Base-by-base conservation (phyloP, 2,888 invertebrate species). In the Hedychridium roseum region DNA sequence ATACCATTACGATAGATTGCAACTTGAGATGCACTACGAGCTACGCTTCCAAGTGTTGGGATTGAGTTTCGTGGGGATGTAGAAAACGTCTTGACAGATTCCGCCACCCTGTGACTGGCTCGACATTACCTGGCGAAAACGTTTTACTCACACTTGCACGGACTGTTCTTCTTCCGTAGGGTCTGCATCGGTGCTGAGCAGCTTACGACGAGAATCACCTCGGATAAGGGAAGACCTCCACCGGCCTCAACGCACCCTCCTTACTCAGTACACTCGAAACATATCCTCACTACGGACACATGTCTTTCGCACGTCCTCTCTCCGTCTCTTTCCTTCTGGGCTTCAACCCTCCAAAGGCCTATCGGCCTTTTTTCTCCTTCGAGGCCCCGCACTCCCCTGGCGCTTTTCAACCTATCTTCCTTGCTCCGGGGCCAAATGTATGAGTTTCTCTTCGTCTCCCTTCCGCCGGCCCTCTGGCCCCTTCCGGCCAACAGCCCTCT, bases 141-240 rank as follows among this genome's bases (percentile, higher is more conserved):
- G n/a, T 34, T 16, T 52, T 80, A 92, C 92, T 93, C 85, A 93
- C 93, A 92, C 87, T 94, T 93, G 83, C 91, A 89, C 80, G 93
- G 93, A 84, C 93, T 93, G 79, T 92, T 92, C 86, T 91, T 92
- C 85, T 93, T 92, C 80, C 94, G 86, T 81, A 94, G 85, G 76
- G 93, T 93, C 88, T 94, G 93, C 93, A 94, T 93, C 60, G 71
- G 73, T 60, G 54, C 56, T 56, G 48, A 43, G 50, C 56, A 56
- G 48, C 43, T 46, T 52, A 58, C 61, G 48, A 21, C 20, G 37
- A 20, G 16, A 17, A 34, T 12, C n/a, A 34, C 4, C 11, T 17
- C 2, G 11, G 14, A 12, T 16, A 18, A 17, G 11, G 11, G 7
- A 17, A 7, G 5, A 16, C 0, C 28, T 41, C 20, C 12, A 6